phyloP scores from a whole-genome alignment of 2,888 invertebrate genomes.

The Drosophila nr. perissopoda region DNA sequence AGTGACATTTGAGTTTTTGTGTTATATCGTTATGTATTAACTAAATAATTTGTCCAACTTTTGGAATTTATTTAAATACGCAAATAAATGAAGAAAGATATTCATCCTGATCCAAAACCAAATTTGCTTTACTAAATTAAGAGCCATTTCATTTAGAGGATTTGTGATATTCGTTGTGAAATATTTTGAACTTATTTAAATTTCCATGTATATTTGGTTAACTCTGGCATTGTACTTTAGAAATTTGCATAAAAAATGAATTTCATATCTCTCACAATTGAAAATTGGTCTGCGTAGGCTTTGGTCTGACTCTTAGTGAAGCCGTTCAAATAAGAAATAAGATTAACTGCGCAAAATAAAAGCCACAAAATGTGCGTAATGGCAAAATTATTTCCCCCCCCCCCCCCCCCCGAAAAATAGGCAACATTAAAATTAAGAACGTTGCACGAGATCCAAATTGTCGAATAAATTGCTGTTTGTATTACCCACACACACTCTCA shows the following conservation, averaged over 20 bases:
- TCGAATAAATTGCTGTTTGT: constrained; percentile 22
- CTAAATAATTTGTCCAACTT: neutral
- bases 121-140: neutral
- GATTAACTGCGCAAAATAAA: constrained; percentile 41
- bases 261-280: neutral
- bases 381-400: neutral
- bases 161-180: neutral
- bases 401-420: constrained; percentile 18
- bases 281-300: neutral
- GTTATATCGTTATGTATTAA: neutral
- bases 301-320: constrained; percentile 19
- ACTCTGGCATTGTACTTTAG: neutral
- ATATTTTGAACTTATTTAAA: neutral
- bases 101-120: neutral
- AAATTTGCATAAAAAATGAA: neutral
- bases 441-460: constrained; percentile 29
- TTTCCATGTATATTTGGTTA: neutral
- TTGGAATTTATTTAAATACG: neutral
- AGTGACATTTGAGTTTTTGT: neutral
- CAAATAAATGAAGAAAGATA: neutral
- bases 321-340: constrained; percentile 30
- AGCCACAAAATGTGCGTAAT: constrained; percentile 31
- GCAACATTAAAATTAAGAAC: constrained; percentile 50
- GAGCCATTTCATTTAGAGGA: neutral
- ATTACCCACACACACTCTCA: constrained; percentile 8